These are phyloP conservation scores for Crossocerus cetratus DNA, from an alignment of 2,888 invertebrate species.

Conservation along the genomic window DNA sequence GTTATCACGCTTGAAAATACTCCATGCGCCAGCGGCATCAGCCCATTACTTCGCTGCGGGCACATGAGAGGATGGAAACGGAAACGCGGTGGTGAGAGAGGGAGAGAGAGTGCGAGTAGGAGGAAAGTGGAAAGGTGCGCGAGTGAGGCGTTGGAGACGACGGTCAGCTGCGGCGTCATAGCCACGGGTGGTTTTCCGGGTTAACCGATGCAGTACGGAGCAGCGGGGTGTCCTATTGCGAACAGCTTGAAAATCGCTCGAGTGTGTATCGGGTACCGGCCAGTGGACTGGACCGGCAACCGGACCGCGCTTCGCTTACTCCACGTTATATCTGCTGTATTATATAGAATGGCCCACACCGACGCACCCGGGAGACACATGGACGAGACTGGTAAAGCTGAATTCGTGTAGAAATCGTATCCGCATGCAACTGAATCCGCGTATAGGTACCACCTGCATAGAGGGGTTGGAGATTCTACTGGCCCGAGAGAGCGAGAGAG, in stretches of 20 bases:
- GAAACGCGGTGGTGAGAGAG: slow-evolving; percentile 16
- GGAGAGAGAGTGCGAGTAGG: neutral
- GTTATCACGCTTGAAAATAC: slow-evolving; percentile 17
- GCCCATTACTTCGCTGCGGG: slow-evolving; percentile 11
- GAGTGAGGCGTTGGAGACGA: slow-evolving; percentile 10
- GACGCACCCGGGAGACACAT: neutral
- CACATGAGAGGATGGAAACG: neutral
- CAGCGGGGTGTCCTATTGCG: slow-evolving; percentile 59
- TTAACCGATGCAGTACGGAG: slow-evolving; percentile 57
- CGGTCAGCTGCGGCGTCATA: slow-evolving; percentile 29
- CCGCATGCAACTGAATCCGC: slow-evolving; percentile 4
- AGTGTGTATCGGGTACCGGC: slow-evolving; percentile 35
- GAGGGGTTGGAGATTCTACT: slow-evolving; percentile 30
- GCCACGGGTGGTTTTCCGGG: slow-evolving; percentile 53
- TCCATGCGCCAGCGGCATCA: neutral
- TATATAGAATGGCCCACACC: slow-evolving; percentile 25
- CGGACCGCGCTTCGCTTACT: slow-evolving; percentile 46
- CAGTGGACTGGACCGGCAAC: slow-evolving; percentile 29
- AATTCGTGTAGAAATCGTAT: neutral
- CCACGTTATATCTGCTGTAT: slow-evolving; percentile 51
- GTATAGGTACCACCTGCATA: slow-evolving; percentile 7
- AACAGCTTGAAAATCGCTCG: slow-evolving; percentile 63
- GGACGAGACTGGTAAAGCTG: no score
- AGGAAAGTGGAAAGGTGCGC: slow-evolving; percentile 2
- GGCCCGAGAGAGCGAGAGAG: slow-evolving; percentile 11